Base-by-base conservation (phyloP, 2,113 vertebrate species). In the Zosterops borbonicus region DNA sequence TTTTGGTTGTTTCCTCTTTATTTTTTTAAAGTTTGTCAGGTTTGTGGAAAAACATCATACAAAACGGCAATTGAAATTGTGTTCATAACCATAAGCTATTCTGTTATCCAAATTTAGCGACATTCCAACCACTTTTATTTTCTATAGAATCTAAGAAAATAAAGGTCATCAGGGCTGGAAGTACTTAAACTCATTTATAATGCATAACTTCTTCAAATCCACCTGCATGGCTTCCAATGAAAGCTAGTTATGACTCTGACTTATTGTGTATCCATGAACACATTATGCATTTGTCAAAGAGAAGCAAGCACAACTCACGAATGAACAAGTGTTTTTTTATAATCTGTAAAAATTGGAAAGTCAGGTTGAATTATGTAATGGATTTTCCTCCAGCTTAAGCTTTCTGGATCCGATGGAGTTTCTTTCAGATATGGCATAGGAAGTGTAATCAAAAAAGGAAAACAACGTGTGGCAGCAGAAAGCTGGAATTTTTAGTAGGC, bases 391-490 rank as follows among this genome's bases (percentile, higher is more conserved):
- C 37, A 68, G 27, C 1, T 60, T 73, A 73, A 87, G 12, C 8
- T 79, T 75, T 73, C 58, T 62, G 18, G 8, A 87, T 47, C n/a
- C 4, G 0, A 29, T 44, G 10, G 2, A 35, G 4, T 47, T 55
- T 47, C 3, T 41, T 73, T 65, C n/a, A 37, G 20, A 21, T 18
- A 16, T 1, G 1, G 25, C 31, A 59, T 0, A 49, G 12, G 13
- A 85, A 78, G 83, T 2, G 1, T 21, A 88, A 79, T 71, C 1
- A 58, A 55, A 63, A 86, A 37, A 25, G 6, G 5, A 41, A 85
- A 79, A 46, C 6, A 53, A 11, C 4, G 2, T 1, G 3, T 14
- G 10, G 12, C 1, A 6, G 12, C 4, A 29, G 3, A 29, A 84
- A 87, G 13, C 2, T 62, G 46, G 35, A 69, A 53, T 75, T 85